Evolutionary conservation across 2,888 invertebrate species (phyloP), one percentile per base, ranked within the genome.

Genomic region (Sepioteuthis lessoniana): DNA sequence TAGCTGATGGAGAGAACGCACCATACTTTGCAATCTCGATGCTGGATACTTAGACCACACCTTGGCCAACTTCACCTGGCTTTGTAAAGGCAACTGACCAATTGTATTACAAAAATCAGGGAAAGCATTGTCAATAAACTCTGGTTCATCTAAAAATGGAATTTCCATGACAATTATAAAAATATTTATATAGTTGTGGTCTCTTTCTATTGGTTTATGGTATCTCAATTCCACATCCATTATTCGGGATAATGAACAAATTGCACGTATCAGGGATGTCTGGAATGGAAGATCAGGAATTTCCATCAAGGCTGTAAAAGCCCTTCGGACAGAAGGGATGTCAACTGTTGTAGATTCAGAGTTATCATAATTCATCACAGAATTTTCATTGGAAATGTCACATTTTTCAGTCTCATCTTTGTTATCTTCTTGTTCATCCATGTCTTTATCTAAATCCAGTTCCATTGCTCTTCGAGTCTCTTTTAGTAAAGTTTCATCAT

Each of bases 371-470:
- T 91, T 55, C 90, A 37, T 93, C 94, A 90, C 60, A 50, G 90
- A 38, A 50, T 94, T 94, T 91, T 94, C 93, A 90, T 91, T 60
- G 50, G 91, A 38, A 92, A 93, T 21, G 91, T 94, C 90, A 46
- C 50, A 55, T 38, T 93, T 37, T 91, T 47, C 94, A 25, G 93
- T 76, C n/a, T 90, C 97, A 46, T 96, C 95, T 91, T 95, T 95
- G 76, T 95, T 95, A 93, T 95, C 95, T 94, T 95, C 97, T 94
- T 96, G 96, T 46, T 97, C 97, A 55, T 99, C 99, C 96, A 98
- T 98, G 96, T 99, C 99, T 97, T 99, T 99, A 96, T 99, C 99
- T 95, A 98, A 98, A 97, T 99, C 99, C 94, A 98, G 98, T 97
- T 98, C 98, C 94, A 98, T 97, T 19, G 98, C 98, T 94, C 98